These are phyloP conservation scores for Anagyrus pseudococci DNA, from an alignment of 2,888 invertebrate genomes.

Conservation along the genomic window DNA sequence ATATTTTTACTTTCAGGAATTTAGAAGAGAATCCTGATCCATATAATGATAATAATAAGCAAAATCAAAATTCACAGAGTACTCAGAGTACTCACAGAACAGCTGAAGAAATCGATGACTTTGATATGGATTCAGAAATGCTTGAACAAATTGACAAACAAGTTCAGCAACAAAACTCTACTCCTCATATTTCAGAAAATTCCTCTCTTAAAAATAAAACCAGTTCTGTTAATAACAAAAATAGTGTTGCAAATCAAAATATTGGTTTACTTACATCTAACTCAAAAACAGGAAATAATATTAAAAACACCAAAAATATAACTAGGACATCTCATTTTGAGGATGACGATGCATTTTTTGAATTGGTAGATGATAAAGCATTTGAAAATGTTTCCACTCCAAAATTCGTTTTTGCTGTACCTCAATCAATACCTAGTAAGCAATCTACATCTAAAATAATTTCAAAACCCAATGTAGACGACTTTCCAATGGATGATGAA, in stretches of 20 bases:
- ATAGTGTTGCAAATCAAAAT: slow-evolving; percentile 3
- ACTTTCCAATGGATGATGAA: no score
- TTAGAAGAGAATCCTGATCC: slow-evolving; percentile 65
- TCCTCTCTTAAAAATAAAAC: background rate
- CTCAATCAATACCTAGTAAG: slow-evolving; percentile 2
- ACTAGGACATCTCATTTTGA: slow-evolving; percentile 26
- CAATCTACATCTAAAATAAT: slow-evolving; percentile 1
- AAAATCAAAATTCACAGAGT: slow-evolving; percentile 37
- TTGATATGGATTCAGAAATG: slow-evolving; percentile 48
- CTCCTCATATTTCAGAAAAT: slow-evolving; percentile 3
- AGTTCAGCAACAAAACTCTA: slow-evolving; percentile 31
- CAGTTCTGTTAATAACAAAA: slow-evolving; percentile 5
- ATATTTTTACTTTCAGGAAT: slow-evolving; percentile 49
- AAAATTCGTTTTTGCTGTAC: background rate
- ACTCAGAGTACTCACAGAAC: background rate
- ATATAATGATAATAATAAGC: slow-evolving; percentile 48
- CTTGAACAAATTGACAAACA: slow-evolving; percentile 42
- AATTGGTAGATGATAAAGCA: slow-evolving; percentile 51
- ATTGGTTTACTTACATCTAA: background rate
- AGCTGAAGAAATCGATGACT: slow-evolving; percentile 44
- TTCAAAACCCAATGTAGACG: background rate
- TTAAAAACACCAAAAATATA: background rate
- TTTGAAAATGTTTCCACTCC: slow-evolving; percentile 18
- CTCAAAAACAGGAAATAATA: background rate
- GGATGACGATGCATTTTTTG: slow-evolving; percentile 51